phyloP scores from a whole-genome alignment of 2,797 vertebrate genomes.

The Muraenolepis orangiensis region DNA sequence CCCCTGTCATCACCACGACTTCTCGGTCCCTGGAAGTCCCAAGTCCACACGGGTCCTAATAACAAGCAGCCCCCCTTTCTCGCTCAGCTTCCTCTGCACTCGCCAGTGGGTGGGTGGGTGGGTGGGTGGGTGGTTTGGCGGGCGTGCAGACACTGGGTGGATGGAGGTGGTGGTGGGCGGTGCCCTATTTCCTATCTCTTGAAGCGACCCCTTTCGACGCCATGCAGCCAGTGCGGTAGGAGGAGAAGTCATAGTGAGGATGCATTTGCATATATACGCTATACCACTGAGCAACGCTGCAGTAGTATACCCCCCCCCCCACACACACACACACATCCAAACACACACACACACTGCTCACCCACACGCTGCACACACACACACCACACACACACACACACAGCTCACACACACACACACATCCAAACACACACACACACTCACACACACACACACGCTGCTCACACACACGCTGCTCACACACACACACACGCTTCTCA shows the following conservation, averaged over 20 bases:
- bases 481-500: not conserved
- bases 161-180: not conserved
- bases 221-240: slow-evolving; percentile 72
- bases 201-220: slow-evolving; percentile 67
- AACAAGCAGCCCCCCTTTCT: slow-evolving; percentile 53
- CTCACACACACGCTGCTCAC: too few species aligned
- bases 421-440: not conserved
- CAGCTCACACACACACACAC: too few species aligned
- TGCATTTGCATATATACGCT: slow-evolving; percentile 69
- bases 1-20: slow-evolving; percentile 23
- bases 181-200: slow-evolving; percentile 67
- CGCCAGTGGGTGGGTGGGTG: slow-evolving; percentile 42
- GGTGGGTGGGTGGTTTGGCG: slow-evolving; percentile 45
- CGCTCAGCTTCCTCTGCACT: slow-evolving; percentile 59
- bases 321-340: not conserved
- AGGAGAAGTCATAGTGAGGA: slow-evolving; percentile 68
- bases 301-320: not conserved
- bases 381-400: not conserved
- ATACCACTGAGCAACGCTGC: slow-evolving; percentile 48
- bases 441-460: too few species aligned
- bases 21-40: slow-evolving; percentile 69
- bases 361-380: not conserved
- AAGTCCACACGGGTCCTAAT: slow-evolving; percentile 63
- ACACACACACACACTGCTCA: too few species aligned
- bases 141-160: slow-evolving; percentile 61